Evolutionary conservation across 2,797 vertebrate genomes (phyloP).

Genomic region (Morus bassanus): DNA sequence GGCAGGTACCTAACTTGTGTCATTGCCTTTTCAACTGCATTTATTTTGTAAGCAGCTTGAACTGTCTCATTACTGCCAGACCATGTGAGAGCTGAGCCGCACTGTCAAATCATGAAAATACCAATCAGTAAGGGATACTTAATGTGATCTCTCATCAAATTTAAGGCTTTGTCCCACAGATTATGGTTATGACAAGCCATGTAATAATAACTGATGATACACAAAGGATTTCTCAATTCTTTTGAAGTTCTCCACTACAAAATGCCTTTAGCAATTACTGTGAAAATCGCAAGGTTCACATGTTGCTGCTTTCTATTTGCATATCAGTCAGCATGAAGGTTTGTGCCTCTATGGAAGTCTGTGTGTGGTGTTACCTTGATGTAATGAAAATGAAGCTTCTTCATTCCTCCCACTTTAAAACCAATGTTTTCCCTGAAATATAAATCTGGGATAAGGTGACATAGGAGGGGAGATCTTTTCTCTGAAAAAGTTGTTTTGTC

Average conservation of each 20-base stretch:
- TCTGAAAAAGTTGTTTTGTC: not conserved
- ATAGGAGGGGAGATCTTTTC: not conserved
- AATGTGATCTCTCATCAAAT: not conserved
- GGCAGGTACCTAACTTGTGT: not conserved
- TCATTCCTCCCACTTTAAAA: conserved; percentile 5
- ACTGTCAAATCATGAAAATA: not conserved
- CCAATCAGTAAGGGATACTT: not conserved
- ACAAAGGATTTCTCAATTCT: conserved; percentile 1
- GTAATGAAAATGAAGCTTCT: not conserved
- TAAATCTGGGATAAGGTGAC: conserved; percentile 1
- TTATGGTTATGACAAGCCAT: not conserved
- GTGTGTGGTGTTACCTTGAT: not conserved
- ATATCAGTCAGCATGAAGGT: not conserved
- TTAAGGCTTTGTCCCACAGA: not conserved
- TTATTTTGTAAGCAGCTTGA: not conserved
- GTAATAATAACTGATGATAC: not conserved
- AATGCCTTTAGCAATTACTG: conserved; percentile 8
- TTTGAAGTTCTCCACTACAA: not conserved
- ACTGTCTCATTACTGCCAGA: not conserved
- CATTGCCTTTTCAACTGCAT: not conserved
- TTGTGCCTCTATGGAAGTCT: not conserved
- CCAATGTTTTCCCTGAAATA: conserved; percentile 3
- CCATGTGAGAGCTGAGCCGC: not conserved
- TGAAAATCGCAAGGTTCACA: not conserved
- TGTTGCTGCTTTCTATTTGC: not conserved